phyloP scores from a whole-genome alignment of 2,113 vertebrate species.

The Zingel zingel region DNA sequence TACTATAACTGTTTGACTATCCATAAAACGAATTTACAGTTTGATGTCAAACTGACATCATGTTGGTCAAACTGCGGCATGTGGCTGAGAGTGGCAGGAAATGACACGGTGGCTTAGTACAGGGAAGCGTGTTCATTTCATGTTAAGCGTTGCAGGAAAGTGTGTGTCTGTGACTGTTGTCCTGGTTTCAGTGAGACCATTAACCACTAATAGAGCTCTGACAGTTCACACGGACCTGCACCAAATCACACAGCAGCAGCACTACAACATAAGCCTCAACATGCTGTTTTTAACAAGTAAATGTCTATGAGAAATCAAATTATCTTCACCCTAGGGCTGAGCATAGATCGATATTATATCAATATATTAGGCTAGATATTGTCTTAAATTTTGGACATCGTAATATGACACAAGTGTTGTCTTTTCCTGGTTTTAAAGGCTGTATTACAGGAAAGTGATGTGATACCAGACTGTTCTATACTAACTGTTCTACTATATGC shows the following conservation, averaged over 20 bases:
- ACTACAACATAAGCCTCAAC: neutral
- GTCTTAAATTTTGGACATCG: no score
- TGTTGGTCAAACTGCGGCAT: slow-evolving; percentile 18
- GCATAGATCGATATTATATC: no score
- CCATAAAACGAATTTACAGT: neutral
- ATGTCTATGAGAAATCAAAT: neutral
- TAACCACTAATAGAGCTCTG: neutral
- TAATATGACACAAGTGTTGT: no score
- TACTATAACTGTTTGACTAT: neutral
- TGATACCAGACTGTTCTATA: no score
- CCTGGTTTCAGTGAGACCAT: slow-evolving; percentile 24
- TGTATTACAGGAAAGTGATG: no score
- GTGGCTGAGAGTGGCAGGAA: slow-evolving; percentile 30
- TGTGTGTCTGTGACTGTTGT: slow-evolving; percentile 18
- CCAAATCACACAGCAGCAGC: neutral
- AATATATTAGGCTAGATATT: no score
- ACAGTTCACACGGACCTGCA: neutral
- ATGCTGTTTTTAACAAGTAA: neutral
- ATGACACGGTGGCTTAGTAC: slow-evolving; percentile 32
- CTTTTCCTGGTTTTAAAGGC: no score
- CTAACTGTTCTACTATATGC: no score
- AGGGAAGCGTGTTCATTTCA: slow-evolving; percentile 24
- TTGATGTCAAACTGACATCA: neutral
- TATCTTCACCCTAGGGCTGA: neutral
- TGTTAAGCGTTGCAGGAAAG: slow-evolving; percentile 46